Evolutionary conservation across 2,797 vertebrate genomes (phyloP).

Genomic region (Microchirus variegatus): DNA sequence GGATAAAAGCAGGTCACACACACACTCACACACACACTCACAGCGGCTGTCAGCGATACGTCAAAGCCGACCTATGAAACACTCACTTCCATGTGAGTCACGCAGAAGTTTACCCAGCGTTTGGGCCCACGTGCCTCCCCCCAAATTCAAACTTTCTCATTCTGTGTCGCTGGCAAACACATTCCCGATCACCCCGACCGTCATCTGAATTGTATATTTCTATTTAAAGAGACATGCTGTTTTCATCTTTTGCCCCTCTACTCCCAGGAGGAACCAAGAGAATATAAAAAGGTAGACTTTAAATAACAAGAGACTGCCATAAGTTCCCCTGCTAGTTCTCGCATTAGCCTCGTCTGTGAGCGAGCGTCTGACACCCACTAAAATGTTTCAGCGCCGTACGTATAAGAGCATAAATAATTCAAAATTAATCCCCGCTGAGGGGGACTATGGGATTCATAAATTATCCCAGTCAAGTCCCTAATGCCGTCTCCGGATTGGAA

Average conservation of each 20-base stretch:
- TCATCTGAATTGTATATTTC: conserved; percentile 68
- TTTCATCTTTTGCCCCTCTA: conserved; percentile 80
- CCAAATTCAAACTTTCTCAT: conserved; percentile 54
- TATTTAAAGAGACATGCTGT: conserved; percentile 81
- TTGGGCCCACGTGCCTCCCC: conserved; percentile 15
- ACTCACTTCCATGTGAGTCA: conserved; percentile 44
- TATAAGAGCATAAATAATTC: conserved; percentile 99
- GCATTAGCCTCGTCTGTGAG: conserved; percentile 87
- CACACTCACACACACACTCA: not conserved
- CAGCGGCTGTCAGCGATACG: conserved; percentile 55
- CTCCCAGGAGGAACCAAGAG: conserved; percentile 82
- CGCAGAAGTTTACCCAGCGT: conserved; percentile 53
- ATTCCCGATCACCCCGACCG: conserved; percentile 67
- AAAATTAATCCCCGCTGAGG: conserved; percentile 98
- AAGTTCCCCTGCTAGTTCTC: conserved; percentile 92
- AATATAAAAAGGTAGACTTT: conserved; percentile 97
- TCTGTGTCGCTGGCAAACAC: conserved; percentile 21
- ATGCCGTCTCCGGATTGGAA: conserved; percentile 87
- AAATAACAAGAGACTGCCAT: conserved; percentile 97
- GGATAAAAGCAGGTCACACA: conserved; percentile 69
- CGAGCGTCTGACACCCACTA: conserved; percentile 95
- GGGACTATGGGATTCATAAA: conserved; percentile 97
- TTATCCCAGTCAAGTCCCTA: conserved; percentile 92
- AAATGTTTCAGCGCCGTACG: conserved; percentile 96
- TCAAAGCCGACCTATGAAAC: conserved; percentile 48